Evolutionary conservation across 53 echinoderm and acorn worm genomes (phyloP).

Genomic region (Patiria pectinifera): DNA sequence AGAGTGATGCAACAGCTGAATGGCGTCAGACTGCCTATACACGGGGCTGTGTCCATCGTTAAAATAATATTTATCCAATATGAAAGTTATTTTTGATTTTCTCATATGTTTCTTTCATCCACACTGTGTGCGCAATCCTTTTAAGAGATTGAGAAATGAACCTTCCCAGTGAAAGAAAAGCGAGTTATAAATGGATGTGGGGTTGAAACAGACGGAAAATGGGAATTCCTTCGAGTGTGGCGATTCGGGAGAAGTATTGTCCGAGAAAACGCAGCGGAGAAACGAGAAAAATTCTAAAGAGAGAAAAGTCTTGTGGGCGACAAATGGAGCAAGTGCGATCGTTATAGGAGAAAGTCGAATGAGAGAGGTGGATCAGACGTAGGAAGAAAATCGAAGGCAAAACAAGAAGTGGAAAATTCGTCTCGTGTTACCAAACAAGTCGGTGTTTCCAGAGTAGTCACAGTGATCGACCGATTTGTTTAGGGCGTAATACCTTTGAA

Average conservation of each 20-base stretch:
- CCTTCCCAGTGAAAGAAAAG: too few relatives aligned
- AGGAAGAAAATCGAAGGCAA: not conserved
- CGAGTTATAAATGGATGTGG: too few relatives aligned
- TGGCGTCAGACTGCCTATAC: not conserved
- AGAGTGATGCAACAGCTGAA: not conserved
- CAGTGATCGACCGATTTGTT: too few relatives aligned
- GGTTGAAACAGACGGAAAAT: too few relatives aligned
- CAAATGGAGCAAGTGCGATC: not conserved
- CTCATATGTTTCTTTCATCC: not conserved
- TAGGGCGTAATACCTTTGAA: too few relatives aligned
- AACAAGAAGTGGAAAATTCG: too few relatives aligned
- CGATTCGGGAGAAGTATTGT: too few relatives aligned
- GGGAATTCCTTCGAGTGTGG: too few relatives aligned
- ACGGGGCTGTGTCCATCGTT: not conserved
- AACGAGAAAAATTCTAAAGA: not conserved
- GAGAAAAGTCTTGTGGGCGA: not conserved
- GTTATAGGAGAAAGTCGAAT: not conserved
- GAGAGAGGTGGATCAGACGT: slow-evolving; percentile 9
- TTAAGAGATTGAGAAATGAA: not conserved
- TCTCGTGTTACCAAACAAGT: too few relatives aligned
- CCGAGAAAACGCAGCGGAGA: too few relatives aligned
- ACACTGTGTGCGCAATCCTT: not conserved
- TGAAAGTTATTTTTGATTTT: not conserved
- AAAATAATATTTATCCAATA: not conserved
- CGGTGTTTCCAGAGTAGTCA: too few relatives aligned